phyloP scores from a whole-genome alignment of 2,888 invertebrate genomes.

The Oligia strigilis region DNA sequence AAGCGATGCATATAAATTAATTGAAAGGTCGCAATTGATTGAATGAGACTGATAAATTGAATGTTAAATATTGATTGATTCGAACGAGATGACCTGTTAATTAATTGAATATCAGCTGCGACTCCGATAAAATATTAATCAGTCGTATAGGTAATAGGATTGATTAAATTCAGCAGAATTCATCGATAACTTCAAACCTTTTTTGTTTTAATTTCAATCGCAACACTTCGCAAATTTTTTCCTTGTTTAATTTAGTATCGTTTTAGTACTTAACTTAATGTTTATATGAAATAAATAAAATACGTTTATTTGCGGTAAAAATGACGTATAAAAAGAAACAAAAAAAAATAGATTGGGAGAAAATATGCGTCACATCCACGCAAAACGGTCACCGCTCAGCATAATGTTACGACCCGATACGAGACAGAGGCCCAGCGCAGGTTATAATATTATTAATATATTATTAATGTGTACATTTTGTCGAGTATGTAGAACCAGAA shows the following conservation, averaged over 20 bases:
- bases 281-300: too few species aligned
- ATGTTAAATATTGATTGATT: conserved; percentile 65
- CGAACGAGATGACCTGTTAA: conserved; percentile 50
- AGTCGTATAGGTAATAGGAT: not conserved
- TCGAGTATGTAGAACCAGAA: too few species aligned
- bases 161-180: conserved; percentile 11
- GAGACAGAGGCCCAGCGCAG: too few species aligned
- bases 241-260: not conserved
- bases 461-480: too few species aligned
- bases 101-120: conserved; percentile 57
- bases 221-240: not conserved
- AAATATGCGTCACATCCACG: too few species aligned
- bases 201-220: not conserved
- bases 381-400: too few species aligned
- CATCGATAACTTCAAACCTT: not conserved
- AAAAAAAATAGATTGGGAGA: too few species aligned
- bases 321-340: too few species aligned
- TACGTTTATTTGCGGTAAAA: too few species aligned
- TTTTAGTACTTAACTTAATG: not conserved
- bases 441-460: too few species aligned
- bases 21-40: conserved; percentile 53
- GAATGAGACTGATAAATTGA: conserved; percentile 62
- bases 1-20: conserved; percentile 53
- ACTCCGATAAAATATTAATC: conserved; percentile 19
- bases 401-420: too few species aligned